These are phyloP conservation scores for Paedocypris sp. DNA, from an alignment of 2,113 vertebrate species.

Conservation along the genomic window DNA sequence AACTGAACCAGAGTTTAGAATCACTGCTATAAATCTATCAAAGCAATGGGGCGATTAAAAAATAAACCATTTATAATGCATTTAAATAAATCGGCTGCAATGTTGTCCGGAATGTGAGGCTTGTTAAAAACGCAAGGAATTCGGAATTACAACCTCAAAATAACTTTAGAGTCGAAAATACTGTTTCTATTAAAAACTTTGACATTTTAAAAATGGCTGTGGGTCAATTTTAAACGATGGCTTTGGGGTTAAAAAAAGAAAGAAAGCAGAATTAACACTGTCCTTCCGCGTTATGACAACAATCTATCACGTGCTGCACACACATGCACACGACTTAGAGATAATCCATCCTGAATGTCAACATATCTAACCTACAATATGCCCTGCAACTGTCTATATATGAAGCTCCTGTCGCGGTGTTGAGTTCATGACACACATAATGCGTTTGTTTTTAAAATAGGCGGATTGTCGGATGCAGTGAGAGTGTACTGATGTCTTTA, in stretches of 20 bases:
- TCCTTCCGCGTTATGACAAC: background rate
- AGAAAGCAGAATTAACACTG: background rate
- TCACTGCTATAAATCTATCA: background rate
- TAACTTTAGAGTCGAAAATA: background rate
- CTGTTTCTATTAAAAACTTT: too few relatives aligned
- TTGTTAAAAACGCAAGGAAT: background rate
- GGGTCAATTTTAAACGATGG: background rate
- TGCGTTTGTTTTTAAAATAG: background rate
- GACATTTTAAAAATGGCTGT: background rate
- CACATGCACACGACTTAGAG: background rate
- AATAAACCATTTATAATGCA: background rate
- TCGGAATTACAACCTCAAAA: background rate
- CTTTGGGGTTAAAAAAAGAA: background rate
- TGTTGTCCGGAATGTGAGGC: background rate
- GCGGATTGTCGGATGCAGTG: background rate
- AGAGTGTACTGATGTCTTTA: constrained; percentile 9
- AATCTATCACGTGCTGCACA: constrained; percentile 20
- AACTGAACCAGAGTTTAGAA: background rate
- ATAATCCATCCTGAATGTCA: constrained; percentile 18
- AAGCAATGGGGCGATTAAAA: background rate
- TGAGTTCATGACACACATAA: background rate
- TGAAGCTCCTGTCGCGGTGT: background rate
- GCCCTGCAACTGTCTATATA: constrained; percentile 3
- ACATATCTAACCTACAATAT: constrained; percentile 16
- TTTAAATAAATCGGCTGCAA: background rate